Evolutionary conservation across 2,797 vertebrate genomes (phyloP).

Genomic region (Acipenser transmontanus): DNA sequence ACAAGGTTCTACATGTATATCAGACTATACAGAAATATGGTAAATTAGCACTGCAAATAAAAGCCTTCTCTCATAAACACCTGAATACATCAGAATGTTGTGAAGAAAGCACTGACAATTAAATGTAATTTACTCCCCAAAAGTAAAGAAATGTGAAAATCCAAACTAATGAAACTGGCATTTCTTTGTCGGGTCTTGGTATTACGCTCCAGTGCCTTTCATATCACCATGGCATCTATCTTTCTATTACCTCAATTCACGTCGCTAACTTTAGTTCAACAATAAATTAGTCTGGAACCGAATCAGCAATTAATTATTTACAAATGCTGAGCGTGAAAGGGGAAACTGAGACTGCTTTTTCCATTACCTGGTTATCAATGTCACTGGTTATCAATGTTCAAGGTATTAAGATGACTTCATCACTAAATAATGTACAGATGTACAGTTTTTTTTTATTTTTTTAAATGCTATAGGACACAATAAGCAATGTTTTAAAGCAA

Average conservation of each 20-base stretch:
- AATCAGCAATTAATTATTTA: conserved; percentile 20
- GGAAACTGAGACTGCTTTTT: conserved; percentile 8
- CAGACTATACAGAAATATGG: no score
- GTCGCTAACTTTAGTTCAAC: not conserved
- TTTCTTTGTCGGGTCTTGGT: not conserved
- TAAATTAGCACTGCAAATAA: no score
- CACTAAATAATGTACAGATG: no score
- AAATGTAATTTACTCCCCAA: conserved; percentile 10
- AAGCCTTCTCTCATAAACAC: not conserved
- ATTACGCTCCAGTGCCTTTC: not conserved
- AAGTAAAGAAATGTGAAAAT: not conserved
- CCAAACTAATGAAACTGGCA: not conserved
- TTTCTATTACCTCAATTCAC: not conserved
- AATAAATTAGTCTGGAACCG: not conserved
- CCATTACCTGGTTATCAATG: conserved; percentile 4
- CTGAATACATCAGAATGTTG: not conserved
- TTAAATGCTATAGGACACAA: no score
- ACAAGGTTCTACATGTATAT: no score
- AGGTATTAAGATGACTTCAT: no score
- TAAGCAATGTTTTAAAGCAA: no score
- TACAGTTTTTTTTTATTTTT: no score
- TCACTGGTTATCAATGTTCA: no score
- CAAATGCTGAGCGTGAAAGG: not conserved
- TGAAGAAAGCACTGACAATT: conserved; percentile 9
- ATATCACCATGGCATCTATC: not conserved